phyloP scores from a whole-genome alignment of 2,888 invertebrate genomes.

The Amblyteles armatorius region DNA sequence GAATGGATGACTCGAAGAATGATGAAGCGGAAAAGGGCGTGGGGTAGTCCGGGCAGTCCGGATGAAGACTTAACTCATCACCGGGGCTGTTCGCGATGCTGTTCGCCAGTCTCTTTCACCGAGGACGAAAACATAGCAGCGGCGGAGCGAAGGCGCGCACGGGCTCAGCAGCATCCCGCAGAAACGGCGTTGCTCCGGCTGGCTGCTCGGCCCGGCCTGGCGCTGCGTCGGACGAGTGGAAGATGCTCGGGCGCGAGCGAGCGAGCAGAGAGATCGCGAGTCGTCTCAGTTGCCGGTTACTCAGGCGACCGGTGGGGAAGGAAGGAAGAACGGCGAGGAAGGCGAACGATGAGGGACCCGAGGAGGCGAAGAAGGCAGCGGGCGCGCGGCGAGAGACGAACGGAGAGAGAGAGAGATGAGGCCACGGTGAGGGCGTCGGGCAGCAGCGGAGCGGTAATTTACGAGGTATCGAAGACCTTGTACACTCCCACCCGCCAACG shows the following conservation, averaged over 20 bases:
- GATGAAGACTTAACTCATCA: slow-evolving; percentile 76
- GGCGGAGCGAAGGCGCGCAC: background rate
- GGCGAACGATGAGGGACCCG: slow-evolving; percentile 29
- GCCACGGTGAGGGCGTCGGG: slow-evolving; percentile 69
- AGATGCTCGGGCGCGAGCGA: slow-evolving; percentile 30
- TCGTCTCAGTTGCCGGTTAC: background rate
- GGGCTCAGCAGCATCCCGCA: slow-evolving; percentile 40
- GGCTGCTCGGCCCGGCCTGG: slow-evolving; percentile 31
- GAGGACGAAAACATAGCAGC: slow-evolving; percentile 77
- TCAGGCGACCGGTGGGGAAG: background rate
- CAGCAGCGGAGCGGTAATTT: slow-evolving; percentile 81
- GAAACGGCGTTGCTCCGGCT: slow-evolving; percentile 47
- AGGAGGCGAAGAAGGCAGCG: slow-evolving; percentile 18
- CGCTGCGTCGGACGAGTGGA: slow-evolving; percentile 49
- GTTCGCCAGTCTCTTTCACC: slow-evolving; percentile 74
- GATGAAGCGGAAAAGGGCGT: slow-evolving; percentile 63
- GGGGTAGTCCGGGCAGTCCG: slow-evolving; percentile 67
- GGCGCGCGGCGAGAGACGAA: slow-evolving; percentile 28
- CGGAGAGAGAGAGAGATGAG: slow-evolving; percentile 41
- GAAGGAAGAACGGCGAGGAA: slow-evolving; percentile 37
- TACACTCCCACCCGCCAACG: slow-evolving; percentile 83
- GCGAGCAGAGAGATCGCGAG: slow-evolving; percentile 27
- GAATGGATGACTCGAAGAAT: slow-evolving; percentile 66
- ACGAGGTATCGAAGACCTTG: slow-evolving; percentile 85
- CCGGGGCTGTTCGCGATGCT: slow-evolving; percentile 72